A percentile compares a stretch with the other conserved stretches of the same genome.
Conservation (phyloP, 64 coral and sea anemone genomes). For the Porites australiensis region DNA sequence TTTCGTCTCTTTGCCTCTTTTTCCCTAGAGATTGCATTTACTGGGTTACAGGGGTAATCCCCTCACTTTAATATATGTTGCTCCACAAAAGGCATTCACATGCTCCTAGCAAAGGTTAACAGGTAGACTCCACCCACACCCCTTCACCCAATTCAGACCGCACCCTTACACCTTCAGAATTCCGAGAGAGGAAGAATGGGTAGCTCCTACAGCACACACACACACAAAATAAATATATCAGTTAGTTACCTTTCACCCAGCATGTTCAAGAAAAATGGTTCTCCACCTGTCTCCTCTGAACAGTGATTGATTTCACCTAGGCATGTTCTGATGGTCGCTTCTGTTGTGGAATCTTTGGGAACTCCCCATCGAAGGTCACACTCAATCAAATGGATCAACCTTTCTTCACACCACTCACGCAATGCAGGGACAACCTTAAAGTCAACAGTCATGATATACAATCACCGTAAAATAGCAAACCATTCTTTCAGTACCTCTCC, state of each 20-base stretch:
- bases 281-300: slow-evolving; percentile 71
- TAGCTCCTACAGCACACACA: background rate
- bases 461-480: too few relatives aligned
- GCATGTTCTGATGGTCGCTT: slow-evolving; percentile 80
- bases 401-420: slow-evolving; percentile 84
- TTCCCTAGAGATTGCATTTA: too few relatives aligned
- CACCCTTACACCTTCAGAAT: too few relatives aligned
- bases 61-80: too few relatives aligned
- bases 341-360: slow-evolving; percentile 78
- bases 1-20: too few relatives aligned
- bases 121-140: too few relatives aligned
- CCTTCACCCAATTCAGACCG: too few relatives aligned
- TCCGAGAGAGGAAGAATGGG: background rate
- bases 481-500: too few relatives aligned
- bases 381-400: slow-evolving; percentile 80
- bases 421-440: slow-evolving; percentile 82
- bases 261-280: slow-evolving; percentile 90
- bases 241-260: slow-evolving; percentile 76
- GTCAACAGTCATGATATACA: too few relatives aligned
- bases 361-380: slow-evolving; percentile 92
- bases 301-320: slow-evolving; percentile 86
- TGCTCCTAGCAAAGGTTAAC: too few relatives aligned
- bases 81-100: too few relatives aligned
- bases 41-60: too few relatives aligned
- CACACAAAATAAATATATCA: background rate